A percentile compares a stretch with the other conserved stretches of the same genome.
Evolutionary conservation across 2,888 invertebrate species (phyloP).

Genomic region (Lasioglossum malachurum): DNA sequence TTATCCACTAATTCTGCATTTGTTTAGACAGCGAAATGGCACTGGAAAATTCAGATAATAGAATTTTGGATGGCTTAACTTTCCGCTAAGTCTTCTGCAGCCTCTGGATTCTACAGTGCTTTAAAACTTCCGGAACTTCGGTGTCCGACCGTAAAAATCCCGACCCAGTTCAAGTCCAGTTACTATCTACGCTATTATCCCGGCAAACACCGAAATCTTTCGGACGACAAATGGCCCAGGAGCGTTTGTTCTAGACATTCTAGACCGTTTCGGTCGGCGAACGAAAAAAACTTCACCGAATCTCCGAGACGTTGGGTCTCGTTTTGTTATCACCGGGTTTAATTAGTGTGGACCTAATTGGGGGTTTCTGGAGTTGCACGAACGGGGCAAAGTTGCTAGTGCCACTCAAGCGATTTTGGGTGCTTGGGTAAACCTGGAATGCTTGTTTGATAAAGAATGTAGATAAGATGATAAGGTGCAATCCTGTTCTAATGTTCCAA

Average conservation of each 20-base stretch:
- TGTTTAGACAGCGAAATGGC: not conserved
- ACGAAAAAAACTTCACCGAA: not conserved
- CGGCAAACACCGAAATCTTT: not conserved
- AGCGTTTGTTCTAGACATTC: not conserved
- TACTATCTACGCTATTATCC: not conserved
- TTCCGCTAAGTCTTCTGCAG: not conserved
- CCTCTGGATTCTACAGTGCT: not conserved
- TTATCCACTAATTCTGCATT: not conserved
- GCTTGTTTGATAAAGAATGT: not conserved
- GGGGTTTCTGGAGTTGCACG: not conserved
- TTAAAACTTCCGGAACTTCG: slow-evolving; percentile 1
- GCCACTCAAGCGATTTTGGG: not conserved
- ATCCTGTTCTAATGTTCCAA: not conserved
- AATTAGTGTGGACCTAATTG: not conserved
- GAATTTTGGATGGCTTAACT: slow-evolving; percentile 3
- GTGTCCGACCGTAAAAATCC: slow-evolving; percentile 6
- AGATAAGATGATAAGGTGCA: not conserved
- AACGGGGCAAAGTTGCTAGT: not conserved
- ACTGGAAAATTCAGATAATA: slow-evolving; percentile 2
- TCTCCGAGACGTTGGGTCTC: not conserved
- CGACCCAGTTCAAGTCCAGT: slow-evolving; percentile 11
- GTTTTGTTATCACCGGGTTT: not conserved
- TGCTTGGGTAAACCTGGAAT: too few species aligned
- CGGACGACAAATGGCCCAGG: not conserved
- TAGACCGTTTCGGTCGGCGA: not conserved